Evolutionary conservation across 2,797 vertebrate species (phyloP).

Genomic region (Columba guinea): DNA sequence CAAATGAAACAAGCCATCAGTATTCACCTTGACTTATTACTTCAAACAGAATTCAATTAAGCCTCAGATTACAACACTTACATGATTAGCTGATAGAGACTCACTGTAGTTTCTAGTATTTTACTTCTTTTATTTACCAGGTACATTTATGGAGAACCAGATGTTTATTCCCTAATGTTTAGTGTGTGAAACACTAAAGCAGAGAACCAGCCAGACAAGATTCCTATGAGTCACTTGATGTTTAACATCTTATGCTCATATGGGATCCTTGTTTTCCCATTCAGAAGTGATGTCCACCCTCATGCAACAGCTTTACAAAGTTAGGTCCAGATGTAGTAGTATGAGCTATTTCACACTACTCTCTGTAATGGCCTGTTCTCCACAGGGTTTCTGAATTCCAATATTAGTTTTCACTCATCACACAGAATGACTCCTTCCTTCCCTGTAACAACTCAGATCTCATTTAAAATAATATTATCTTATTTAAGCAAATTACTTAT

Average conservation of each 20-base stretch:
- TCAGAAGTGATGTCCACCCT: background rate
- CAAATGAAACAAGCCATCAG: background rate
- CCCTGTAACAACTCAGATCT: background rate
- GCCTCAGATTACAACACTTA: background rate
- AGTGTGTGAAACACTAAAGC: background rate
- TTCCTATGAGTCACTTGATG: constrained; percentile 13
- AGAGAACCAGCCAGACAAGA: constrained; percentile 19
- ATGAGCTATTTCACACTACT: background rate
- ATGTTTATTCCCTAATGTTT: background rate
- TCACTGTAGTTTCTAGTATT: background rate
- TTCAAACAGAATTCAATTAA: background rate
- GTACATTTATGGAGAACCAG: background rate
- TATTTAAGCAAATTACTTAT: background rate
- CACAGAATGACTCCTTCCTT: background rate
- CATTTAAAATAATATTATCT: background rate
- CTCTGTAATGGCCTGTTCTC: background rate
- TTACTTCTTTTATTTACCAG: background rate
- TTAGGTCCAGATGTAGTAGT: background rate
- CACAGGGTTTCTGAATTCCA: background rate
- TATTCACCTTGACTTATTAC: background rate
- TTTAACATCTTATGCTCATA: background rate
- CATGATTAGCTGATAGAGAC: background rate
- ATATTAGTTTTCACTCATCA: background rate
- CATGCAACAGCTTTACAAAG: background rate
- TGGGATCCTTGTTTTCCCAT: background rate